Evolutionary conservation across 2,113 vertebrate genomes (phyloP).

Genomic region (Nothoprocta perdicaria): DNA sequence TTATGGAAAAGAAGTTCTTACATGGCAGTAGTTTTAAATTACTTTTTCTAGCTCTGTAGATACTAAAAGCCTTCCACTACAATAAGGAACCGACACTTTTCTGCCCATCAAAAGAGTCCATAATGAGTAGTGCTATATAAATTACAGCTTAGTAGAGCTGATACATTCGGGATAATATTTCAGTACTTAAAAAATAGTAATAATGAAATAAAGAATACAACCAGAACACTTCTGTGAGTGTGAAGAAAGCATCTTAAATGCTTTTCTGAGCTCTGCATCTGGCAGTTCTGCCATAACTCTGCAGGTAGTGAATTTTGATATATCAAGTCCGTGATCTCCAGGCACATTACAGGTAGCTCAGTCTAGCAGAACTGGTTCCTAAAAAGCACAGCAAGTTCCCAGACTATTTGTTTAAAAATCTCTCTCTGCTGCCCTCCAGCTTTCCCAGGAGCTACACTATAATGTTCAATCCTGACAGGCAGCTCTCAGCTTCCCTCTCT

Average conservation of each 20-base stretch:
- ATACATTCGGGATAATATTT: not conserved
- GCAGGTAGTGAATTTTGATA: not conserved
- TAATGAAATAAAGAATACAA: not conserved
- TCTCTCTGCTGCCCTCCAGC: not conserved
- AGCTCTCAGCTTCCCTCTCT: not conserved
- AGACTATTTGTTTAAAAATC: not conserved
- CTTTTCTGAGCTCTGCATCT: not conserved
- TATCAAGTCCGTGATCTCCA: slow-evolving; percentile 5
- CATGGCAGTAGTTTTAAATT: not conserved
- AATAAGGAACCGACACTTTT: not conserved
- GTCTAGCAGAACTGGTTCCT: slow-evolving; percentile 53
- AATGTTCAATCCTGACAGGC: not conserved
- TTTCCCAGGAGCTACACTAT: not conserved
- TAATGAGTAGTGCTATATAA: not conserved
- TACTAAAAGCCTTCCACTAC: not conserved
- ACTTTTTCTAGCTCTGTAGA: not conserved
- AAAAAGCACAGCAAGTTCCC: slow-evolving; percentile 11
- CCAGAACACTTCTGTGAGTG: not conserved
- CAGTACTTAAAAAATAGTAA: not conserved
- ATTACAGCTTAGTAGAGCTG: not conserved
- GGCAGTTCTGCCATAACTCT: not conserved
- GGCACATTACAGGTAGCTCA: not conserved
- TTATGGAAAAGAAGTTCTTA: not conserved
- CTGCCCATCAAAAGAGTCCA: not conserved
- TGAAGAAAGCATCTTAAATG: not conserved